These are phyloP conservation scores for Malacosoma neustria DNA, from an alignment of 2,888 invertebrate species.

Conservation along the genomic window DNA sequence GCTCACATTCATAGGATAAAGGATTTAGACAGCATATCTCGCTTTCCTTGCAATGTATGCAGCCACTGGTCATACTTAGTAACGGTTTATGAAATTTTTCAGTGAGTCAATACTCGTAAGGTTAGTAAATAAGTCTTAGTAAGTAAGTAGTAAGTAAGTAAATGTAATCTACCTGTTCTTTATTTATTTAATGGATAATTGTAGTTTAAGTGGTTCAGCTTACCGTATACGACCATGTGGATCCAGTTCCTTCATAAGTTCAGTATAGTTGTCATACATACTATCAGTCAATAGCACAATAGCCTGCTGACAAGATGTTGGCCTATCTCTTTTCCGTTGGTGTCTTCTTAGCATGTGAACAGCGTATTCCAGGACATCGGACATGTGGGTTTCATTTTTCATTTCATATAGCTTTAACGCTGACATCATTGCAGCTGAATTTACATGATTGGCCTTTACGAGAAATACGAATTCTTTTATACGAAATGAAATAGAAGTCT, in stretches of 20 bases:
- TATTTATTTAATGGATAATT: no score
- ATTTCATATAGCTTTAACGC: slow-evolving; percentile 31
- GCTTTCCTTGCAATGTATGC: no score
- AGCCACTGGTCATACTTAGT: no score
- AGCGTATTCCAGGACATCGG: slow-evolving; percentile 33
- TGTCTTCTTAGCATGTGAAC: slow-evolving; percentile 37
- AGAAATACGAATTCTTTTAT: neutral
- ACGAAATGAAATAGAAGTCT: neutral
- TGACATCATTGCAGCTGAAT: slow-evolving; percentile 59
- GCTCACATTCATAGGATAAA: no score
- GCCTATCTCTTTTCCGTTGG: slow-evolving; percentile 22
- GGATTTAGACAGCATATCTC: no score
- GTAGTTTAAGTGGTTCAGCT: no score
- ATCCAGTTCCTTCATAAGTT: slow-evolving; percentile 36
- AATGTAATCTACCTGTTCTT: no score
- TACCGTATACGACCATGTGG: slow-evolving; percentile 52
- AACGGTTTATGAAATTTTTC: no score
- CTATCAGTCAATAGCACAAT: slow-evolving; percentile 58
- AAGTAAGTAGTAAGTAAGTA: no score
- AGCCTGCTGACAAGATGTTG: slow-evolving; percentile 56
- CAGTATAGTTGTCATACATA: slow-evolving; percentile 42
- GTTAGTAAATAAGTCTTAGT: no score
- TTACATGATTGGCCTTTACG: slow-evolving; percentile 58
- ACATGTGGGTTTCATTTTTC: slow-evolving; percentile 44
- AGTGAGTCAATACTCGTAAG: no score